phyloP scores from a whole-genome alignment of 2,888 invertebrate genomes.

The Caenorhabditis sp. region DNA sequence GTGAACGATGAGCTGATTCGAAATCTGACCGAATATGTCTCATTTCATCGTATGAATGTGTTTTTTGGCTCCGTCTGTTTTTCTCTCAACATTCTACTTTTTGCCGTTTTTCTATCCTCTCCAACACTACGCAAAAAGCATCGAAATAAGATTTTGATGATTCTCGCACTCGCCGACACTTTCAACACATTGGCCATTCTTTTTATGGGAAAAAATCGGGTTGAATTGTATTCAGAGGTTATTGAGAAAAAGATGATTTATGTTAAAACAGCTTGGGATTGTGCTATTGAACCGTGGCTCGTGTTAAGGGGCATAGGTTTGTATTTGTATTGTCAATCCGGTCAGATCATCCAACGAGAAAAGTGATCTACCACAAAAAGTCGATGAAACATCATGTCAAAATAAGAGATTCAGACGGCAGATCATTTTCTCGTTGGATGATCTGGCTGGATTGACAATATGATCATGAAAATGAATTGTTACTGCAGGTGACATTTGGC shows the following conservation, averaged over 20 bases:
- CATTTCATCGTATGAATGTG: constrained; percentile 44
- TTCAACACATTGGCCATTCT: constrained; percentile 52
- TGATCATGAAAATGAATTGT: no score
- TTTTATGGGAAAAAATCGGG: constrained; percentile 56
- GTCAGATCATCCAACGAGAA: no score
- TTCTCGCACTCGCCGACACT: constrained; percentile 50
- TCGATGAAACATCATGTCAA: no score
- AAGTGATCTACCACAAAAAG: no score
- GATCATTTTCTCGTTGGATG: no score
- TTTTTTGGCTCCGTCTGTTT: constrained; percentile 42
- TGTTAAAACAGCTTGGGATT: constrained; percentile 40
- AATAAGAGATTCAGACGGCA: no score
- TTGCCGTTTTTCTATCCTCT: constrained; percentile 35
- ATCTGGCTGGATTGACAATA: no score
- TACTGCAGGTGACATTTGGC: constrained; percentile 55
- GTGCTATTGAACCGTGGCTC: constrained; percentile 52
- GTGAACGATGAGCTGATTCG: constrained; percentile 10
- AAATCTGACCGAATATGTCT: constrained; percentile 31
- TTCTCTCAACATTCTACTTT: constrained; percentile 38
- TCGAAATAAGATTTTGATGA: constrained; percentile 48
- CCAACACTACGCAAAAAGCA: constrained; percentile 29
- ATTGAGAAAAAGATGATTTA: constrained; percentile 29
- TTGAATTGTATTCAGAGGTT: constrained; percentile 42
- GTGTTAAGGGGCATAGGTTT: constrained; percentile 46
- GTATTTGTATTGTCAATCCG: no score